Evolutionary conservation across 92 coral and sea anemone genomes (phyloP).

Genomic region (Siderastrea siderea): DNA sequence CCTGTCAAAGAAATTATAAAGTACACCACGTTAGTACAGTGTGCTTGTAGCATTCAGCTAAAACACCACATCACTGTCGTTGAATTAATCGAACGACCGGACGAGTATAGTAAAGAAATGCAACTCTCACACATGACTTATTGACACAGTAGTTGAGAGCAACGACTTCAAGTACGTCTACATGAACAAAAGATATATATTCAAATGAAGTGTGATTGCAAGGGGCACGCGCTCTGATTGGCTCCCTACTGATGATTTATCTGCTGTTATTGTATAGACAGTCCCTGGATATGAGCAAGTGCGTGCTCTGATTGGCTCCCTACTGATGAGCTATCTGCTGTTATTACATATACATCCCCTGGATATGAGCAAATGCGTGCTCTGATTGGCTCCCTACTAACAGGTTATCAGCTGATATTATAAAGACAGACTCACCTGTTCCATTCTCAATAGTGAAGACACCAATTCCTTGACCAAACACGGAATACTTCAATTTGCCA

Average conservation of each 20-base stretch:
- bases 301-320: too few species aligned
- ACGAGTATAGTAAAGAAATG: not conserved
- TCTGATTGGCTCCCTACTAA: too few species aligned
- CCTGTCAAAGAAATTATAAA: constrained; percentile 52
- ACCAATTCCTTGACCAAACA: constrained; percentile 85
- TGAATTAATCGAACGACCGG: not conserved
- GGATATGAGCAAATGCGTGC: too few species aligned
- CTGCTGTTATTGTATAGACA: too few species aligned
- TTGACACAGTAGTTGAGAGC: not conserved
- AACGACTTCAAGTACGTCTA: not conserved
- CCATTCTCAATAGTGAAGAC: constrained; percentile 75
- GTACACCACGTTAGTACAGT: not conserved
- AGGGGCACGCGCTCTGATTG: too few species aligned
- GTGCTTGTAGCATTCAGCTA: not conserved
- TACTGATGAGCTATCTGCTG: too few species aligned
- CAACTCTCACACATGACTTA: not conserved
- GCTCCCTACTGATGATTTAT: too few species aligned
- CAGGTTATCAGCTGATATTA: too few species aligned
- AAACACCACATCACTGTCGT: not conserved
- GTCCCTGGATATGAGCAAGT: too few species aligned
- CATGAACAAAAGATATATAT: not conserved
- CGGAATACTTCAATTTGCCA: constrained; percentile 82
- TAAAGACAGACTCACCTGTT: constrained; percentile 65
- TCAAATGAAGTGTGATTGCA: too few species aligned
- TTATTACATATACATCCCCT: too few species aligned